A percentile compares a stretch with the other conserved stretches of the same genome.
phyloP scores from a whole-genome alignment of 2,888 invertebrate genomes.

The Morinoia aosen region DNA sequence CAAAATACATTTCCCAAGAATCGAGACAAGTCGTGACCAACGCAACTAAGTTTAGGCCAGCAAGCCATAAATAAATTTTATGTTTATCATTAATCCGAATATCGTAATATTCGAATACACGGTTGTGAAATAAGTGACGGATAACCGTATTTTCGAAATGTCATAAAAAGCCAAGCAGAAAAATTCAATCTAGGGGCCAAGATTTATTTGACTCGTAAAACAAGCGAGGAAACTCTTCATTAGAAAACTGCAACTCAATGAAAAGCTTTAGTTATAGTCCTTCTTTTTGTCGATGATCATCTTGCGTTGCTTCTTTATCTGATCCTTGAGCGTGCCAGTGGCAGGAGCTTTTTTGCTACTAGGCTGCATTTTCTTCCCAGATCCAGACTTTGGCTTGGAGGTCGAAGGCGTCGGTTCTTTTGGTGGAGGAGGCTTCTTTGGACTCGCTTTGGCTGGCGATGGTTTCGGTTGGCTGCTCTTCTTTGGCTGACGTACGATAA shows the following conservation, averaged over 20 bases:
- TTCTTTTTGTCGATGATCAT: conserved; percentile 62
- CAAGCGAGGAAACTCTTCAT: neutral
- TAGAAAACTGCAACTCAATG: neutral
- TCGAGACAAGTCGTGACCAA: neutral
- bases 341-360: conserved; percentile 28
- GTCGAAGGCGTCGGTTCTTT: conserved; percentile 15
- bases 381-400: neutral
- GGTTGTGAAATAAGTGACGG: neutral
- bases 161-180: neutral
- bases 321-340: conserved; percentile 64
- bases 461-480: conserved; percentile 14
- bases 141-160: neutral
- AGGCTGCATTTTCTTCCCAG: neutral
- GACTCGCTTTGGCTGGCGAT: neutral
- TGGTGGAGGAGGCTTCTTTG: neutral
- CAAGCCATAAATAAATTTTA: neutral
- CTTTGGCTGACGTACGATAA: conserved; percentile 36
- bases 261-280: conserved; percentile 34
- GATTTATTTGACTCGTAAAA: neutral
- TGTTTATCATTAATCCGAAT: neutral
- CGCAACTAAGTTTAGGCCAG: neutral
- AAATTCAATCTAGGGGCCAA: neutral
- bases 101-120: neutral
- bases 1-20: neutral
- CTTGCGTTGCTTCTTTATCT: conserved; percentile 67